Evolutionary conservation across 1,140 invertebrate genomes (phyloP).

Genomic region (Anastrepha ludens): DNA sequence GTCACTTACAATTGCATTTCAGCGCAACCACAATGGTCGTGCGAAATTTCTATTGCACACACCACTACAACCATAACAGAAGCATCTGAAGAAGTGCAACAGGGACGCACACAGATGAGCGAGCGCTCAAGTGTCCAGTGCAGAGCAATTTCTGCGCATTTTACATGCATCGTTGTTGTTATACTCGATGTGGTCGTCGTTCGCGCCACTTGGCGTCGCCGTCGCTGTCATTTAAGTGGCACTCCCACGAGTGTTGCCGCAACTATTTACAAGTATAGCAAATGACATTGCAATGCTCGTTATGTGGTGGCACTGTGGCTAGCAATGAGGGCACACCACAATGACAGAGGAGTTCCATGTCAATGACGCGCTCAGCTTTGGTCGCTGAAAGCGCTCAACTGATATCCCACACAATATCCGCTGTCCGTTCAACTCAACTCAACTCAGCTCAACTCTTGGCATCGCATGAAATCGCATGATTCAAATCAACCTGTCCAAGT

Average conservation of each 20-base stretch:
- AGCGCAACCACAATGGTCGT: background rate
- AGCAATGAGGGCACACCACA: background rate
- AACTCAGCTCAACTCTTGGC: background rate
- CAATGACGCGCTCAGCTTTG: background rate
- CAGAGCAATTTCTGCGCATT: background rate
- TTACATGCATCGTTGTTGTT: constrained; percentile 10
- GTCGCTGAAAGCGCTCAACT: background rate
- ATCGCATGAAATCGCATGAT: background rate
- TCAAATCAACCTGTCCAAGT: background rate
- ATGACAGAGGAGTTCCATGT: background rate
- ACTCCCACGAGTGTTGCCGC: constrained; percentile 21
- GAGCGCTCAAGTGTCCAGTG: background rate
- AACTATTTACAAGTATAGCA: constrained; percentile 28
- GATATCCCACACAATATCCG: background rate
- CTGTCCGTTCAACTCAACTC: background rate
- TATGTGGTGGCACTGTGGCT: constrained; percentile 26
- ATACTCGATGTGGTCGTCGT: background rate
- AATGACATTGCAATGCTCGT: constrained; percentile 49
- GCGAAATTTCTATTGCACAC: constrained; percentile 10
- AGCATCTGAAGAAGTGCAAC: too few species aligned
- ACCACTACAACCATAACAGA: background rate
- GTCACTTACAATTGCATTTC: background rate
- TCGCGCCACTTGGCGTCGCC: background rate
- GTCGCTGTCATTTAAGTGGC: constrained; percentile 21
- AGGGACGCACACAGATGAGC: too few species aligned